These are phyloP conservation scores for Aricia artaxerxes DNA, from an alignment of 2,888 invertebrate genomes.

Conservation along the genomic window DNA sequence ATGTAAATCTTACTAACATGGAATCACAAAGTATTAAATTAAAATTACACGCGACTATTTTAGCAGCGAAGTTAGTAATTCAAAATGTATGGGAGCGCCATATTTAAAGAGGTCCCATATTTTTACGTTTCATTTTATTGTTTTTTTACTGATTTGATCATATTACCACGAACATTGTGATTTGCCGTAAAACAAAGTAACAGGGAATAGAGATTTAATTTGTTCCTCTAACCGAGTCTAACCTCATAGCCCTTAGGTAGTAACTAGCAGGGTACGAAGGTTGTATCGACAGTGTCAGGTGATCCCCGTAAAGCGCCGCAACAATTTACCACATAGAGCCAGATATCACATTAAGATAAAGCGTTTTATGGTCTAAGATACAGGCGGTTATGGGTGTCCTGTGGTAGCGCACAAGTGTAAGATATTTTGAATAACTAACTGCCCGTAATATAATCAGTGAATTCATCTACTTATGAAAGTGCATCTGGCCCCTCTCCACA, in stretches of 20 bases:
- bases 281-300: not conserved
- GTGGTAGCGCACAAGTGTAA: too few species aligned
- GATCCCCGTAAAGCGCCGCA: not conserved
- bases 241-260: not conserved
- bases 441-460: too few species aligned
- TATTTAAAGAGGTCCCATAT: too few species aligned
- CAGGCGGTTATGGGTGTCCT: not conserved
- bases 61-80: too few species aligned
- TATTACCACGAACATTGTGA: not conserved
- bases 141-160: not conserved
- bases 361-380: not conserved
- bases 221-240: not conserved
- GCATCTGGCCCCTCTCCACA: too few species aligned
- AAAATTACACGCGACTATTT: too few species aligned
- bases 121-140: too few species aligned
- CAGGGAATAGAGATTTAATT: not conserved
- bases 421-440: too few species aligned
- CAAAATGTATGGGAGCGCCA: too few species aligned
- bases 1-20: too few species aligned
- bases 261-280: not conserved
- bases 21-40: too few species aligned
- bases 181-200: not conserved
- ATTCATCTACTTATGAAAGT: too few species aligned
- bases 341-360: conserved; percentile 23
- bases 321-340: conserved; percentile 13